Base-by-base conservation (phyloP, 2,797 vertebrate species). In the Gallinago solitaria region DNA sequence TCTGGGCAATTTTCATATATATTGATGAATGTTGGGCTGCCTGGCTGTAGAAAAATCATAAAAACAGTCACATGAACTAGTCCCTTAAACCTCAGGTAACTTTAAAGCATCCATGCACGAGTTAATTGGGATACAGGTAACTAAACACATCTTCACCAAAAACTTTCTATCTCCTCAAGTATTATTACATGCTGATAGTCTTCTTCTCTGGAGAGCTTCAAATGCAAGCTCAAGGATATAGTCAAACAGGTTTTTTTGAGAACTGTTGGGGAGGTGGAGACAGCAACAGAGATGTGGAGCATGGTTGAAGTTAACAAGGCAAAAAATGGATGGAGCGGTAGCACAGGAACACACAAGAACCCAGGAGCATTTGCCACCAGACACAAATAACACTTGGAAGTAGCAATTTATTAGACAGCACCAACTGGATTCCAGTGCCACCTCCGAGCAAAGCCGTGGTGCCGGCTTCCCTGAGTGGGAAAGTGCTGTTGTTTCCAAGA, bases 1-100 rank as follows among this genome's bases (percentile, higher is more conserved):
- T 98, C 97, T 94, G 98, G 97, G 95, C 98, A 99, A 96, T 99
- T 99, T 98, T 99, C 98, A 75, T 99, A 99, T 60, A 98, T 94
- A 15, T 96, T 98, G 95, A 97, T 95, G 90, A 98, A 96, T 43
- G 82, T 96, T 37, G 98, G 95, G 77, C 93, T 98, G 90, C 95
- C 97, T 73, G 97, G 96, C 99, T 99, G 97, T 28, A 87, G 68
- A 97, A 91, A 48, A 96, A 97, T 6, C 41, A 88, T 61, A 88
- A 77, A 89, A 95, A 71, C 13, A 21, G 68, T 96, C 61, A 95
- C 3, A 8, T 51, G 78, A n/a, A 51, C 14, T 2, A 83, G 51
- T 82, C 5, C 18, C n/a, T 83, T 63, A 83, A 95, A 70, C 14
- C 61, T 77, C 50, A 50, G 21, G 35, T 69, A 91, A 63, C 25